Evolutionary conservation across 2,113 vertebrate species (phyloP).

Genomic region (Thamnaconus septentrionalis): DNA sequence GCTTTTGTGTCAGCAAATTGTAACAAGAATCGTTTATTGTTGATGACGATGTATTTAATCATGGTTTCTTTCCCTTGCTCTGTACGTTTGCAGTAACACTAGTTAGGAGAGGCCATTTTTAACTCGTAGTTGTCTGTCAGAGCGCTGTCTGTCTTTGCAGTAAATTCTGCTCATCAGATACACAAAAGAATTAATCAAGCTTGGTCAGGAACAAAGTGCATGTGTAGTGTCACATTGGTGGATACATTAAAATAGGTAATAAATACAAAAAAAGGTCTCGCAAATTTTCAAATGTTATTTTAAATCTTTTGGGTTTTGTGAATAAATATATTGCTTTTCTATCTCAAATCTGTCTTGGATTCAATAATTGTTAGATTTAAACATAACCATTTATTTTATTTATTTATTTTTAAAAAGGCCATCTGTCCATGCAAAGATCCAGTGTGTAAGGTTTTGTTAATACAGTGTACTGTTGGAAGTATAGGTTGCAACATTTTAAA

Average conservation of each 20-base stretch:
- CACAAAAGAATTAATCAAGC: slow-evolving; percentile 19
- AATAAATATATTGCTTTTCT: slow-evolving; percentile 52
- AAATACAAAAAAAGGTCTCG: slow-evolving; percentile 9
- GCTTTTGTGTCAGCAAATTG: slow-evolving; percentile 19
- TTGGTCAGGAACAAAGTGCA: slow-evolving; percentile 15
- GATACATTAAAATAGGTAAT: slow-evolving; percentile 10
- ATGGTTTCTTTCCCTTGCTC: slow-evolving; percentile 1
- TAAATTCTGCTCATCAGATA: too few relatives aligned
- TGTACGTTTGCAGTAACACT: slow-evolving; percentile 5
- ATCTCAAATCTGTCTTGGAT: slow-evolving; percentile 16
- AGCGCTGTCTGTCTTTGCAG: slow-evolving; percentile 22
- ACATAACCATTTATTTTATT: too few relatives aligned
- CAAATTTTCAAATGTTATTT: not conserved
- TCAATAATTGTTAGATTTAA: not conserved
- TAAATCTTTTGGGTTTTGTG: slow-evolving; percentile 34
- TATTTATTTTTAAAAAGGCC: too few relatives aligned
- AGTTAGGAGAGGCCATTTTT: slow-evolving; percentile 6
- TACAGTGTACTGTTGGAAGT: too few relatives aligned
- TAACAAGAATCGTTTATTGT: slow-evolving; percentile 12
- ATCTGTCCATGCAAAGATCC: too few relatives aligned
- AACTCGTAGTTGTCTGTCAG: slow-evolving; percentile 1
- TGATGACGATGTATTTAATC: slow-evolving; percentile 5
- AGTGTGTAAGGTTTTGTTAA: too few relatives aligned
- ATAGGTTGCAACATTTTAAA: too few relatives aligned
- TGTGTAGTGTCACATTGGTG: slow-evolving; percentile 3